Evolutionary conservation across 2,797 vertebrate species (phyloP), one percentile per base, ranked within the genome.

Genomic region (Morus bassanus): DNA sequence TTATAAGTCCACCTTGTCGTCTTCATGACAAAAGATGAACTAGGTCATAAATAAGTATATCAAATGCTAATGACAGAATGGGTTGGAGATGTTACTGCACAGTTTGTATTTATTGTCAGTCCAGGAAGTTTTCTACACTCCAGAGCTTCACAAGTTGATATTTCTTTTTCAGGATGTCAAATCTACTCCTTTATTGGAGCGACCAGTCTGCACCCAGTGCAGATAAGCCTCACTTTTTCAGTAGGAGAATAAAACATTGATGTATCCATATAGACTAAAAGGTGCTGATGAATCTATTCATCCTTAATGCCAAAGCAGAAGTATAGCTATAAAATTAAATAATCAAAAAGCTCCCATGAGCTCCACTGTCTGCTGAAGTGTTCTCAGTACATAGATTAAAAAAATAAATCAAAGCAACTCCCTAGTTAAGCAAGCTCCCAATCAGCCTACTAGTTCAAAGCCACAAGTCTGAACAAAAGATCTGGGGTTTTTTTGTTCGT

Each of bases 401-500:
- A 82, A 81, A 76, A 50, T 23, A 90, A 95, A 90, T 85, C 83
- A 83, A 83, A 95, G 68, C 83, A 89, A 61, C 45, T 76, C 63
- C 54, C 45, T 59, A 35, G 67, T 82, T 79, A 88, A 85, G 75
- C 85, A 78, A 90, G 85, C 76, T 76, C 83, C 12, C 68, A 69
- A 57, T 10, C 72, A 88, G 63, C 15, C 67, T 37, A 21, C 18
- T 56, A 79, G n/a, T 60, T 85, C 85, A 93, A 82, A 94, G 68
- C 37, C 63, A 93, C 63, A 68, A 68, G 35, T 21, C 67, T 76
- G 83, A 88, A 85, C n/a, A 93, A 89, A 89, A 79, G 27, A 59
- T 35, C 68, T 57, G 10, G 43, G 43, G 43, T 45, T 46, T 70
- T 70, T 43, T 5, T 25, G 28, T 22, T 51, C 50, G 14, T 45